Conservation (phyloP, 2,113 vertebrate species). For the Tupaia tana region DNA sequence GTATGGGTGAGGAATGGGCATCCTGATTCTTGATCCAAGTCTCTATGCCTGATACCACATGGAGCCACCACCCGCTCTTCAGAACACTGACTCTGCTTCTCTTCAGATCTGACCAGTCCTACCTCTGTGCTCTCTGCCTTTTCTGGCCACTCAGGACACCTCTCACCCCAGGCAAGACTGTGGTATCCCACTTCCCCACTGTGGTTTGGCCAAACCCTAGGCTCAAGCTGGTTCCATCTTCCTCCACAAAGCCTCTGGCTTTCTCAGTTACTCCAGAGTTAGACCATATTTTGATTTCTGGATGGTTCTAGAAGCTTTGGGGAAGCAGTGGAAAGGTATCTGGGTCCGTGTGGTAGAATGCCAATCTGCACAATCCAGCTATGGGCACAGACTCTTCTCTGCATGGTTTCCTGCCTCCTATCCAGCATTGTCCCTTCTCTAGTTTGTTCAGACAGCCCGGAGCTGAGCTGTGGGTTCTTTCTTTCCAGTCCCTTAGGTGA, state of each 20-base stretch:
- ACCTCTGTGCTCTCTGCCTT: neutral
- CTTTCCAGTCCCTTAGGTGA: neutral
- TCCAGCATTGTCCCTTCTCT: neutral
- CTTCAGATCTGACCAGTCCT: neutral
- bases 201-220: neutral
- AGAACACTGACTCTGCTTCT: neutral
- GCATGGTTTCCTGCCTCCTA: neutral
- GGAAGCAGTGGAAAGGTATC: accelerated
- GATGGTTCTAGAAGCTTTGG: neutral
- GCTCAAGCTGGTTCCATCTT: neutral
- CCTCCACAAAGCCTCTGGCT: neutral
- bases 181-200: neutral
- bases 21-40: neutral
- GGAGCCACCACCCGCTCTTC: no score
- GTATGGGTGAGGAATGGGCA: neutral
- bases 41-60: accelerated
- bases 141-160: neutral
- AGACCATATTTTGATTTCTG: neutral
- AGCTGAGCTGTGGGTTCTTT: neutral
- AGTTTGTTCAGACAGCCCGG: neutral
- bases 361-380: accelerated
- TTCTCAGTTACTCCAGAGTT: neutral
- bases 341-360: neutral
- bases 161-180: no score
- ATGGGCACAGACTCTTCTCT: neutral